A percentile compares a stretch with the other conserved stretches of the same genome.
These are phyloP conservation scores for Oeneis ivallda DNA, from an alignment of 2,888 invertebrate species.

Conservation along the genomic window DNA sequence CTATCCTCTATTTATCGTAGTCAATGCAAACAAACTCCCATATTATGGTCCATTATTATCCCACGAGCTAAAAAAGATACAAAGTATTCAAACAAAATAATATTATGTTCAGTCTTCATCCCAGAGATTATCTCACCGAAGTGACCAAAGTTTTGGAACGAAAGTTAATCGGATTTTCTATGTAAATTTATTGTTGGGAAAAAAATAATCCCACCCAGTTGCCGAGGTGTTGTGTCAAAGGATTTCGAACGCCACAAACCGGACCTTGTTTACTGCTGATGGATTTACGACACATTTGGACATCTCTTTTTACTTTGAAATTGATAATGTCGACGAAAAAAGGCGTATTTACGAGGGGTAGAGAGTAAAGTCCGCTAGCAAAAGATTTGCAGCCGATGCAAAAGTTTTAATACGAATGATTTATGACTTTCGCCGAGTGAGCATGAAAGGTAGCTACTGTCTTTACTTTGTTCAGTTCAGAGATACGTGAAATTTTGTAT, in stretches of 20 bases:
- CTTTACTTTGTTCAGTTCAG: conserved; percentile 40
- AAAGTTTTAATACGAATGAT: conserved; percentile 45
- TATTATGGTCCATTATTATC: conserved; percentile 52
- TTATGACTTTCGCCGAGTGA: conserved; percentile 43
- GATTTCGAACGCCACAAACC: conserved; percentile 46
- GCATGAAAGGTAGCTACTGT: conserved; percentile 47
- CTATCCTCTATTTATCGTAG: conserved; percentile 49
- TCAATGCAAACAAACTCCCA: conserved; percentile 54
- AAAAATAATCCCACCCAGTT: conserved; percentile 61
- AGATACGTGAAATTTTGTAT: conserved; percentile 41
- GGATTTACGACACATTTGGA: conserved; percentile 55
- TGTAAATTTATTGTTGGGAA: conserved; percentile 65
- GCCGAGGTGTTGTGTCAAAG: conserved; percentile 44
- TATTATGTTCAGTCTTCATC: conserved; percentile 39
- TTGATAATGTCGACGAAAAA: conserved; percentile 40
- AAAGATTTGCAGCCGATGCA: conserved; percentile 35
- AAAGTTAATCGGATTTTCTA: conserved; percentile 71
- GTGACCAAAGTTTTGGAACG: conserved; percentile 52
- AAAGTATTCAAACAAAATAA: conserved; percentile 49
- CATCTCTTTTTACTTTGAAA: conserved; percentile 46
- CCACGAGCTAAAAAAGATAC: conserved; percentile 53
- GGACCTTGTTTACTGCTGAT: conserved; percentile 54
- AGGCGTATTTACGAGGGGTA: conserved; percentile 34
- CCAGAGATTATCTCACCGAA: conserved; percentile 56
- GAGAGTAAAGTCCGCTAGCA: conserved; percentile 38